These are phyloP conservation scores for Yasuhikotakia modesta DNA, from an alignment of 2,797 vertebrate genomes.

Conservation along the genomic window DNA sequence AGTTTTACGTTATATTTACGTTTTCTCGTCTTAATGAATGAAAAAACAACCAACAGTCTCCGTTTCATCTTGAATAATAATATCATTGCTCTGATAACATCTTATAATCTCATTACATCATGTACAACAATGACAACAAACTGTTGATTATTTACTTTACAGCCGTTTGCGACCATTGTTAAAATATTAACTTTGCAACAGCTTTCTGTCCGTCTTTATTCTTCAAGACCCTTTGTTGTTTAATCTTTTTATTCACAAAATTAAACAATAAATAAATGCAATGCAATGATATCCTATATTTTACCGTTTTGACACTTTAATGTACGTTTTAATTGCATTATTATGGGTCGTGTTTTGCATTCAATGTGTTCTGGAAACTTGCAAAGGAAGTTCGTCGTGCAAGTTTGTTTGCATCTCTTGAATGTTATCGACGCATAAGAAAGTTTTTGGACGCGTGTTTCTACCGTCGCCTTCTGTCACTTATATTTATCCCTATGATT, in stretches of 20 bases:
- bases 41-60: not conserved
- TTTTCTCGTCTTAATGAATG: not conserved
- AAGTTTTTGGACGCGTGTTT: not conserved
- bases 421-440: not conserved
- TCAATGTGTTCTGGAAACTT: too few relatives aligned
- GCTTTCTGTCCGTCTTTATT: not conserved
- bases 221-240: not conserved
- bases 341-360: too few relatives aligned
- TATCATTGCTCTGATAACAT: not conserved
- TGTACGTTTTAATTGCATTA: too few relatives aligned
- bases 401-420: too few relatives aligned
- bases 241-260: too few relatives aligned
- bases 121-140: not conserved
- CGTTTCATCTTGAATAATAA: not conserved
- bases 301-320: too few relatives aligned
- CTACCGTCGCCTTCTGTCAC: not conserved
- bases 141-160: not conserved
- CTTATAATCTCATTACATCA: not conserved
- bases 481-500: not conserved
- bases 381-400: too few relatives aligned
- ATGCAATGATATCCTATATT: too few relatives aligned
- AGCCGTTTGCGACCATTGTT: not conserved
- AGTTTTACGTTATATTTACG: too few relatives aligned
- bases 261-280: too few relatives aligned
- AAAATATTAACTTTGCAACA: not conserved